These are phyloP conservation scores for Sebastes iracundus DNA, from an alignment of 2,797 vertebrate genomes.

Conservation along the genomic window DNA sequence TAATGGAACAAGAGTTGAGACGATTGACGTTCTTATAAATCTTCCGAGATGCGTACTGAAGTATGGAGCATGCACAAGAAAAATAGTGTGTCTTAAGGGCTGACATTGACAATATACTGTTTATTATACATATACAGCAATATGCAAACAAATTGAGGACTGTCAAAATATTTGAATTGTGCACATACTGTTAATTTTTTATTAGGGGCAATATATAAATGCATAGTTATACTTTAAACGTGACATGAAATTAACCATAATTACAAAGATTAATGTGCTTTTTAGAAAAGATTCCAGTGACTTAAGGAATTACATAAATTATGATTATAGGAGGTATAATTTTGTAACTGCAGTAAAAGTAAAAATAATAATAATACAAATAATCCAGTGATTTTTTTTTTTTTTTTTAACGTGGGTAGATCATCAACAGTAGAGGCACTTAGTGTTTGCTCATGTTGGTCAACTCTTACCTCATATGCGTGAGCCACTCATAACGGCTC, in stretches of 20 bases:
- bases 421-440: slow-evolving; percentile 58
- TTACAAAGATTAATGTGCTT: neutral
- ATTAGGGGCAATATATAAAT: neutral
- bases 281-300: neutral
- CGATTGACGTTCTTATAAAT: slow-evolving; percentile 43
- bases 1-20: slow-evolving; percentile 40
- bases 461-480: slow-evolving; percentile 62
- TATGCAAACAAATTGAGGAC: neutral
- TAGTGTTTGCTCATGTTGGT: slow-evolving; percentile 56
- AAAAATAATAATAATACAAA: neutral
- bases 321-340: neutral
- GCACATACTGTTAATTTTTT: neutral
- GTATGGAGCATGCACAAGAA: neutral
- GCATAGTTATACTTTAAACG: neutral
- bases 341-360: neutral
- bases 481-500: slow-evolving; percentile 61
- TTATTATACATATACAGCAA: neutral
- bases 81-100: neutral
- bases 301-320: neutral
- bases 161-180: slow-evolving; percentile 18
- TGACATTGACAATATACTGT: neutral
- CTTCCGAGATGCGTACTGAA: neutral
- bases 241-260: neutral
- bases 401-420: slow-evolving; percentile 35
- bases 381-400: neutral